Evolutionary conservation across 1,140 invertebrate genomes (phyloP).

Genomic region (Periplaneta americana): DNA sequence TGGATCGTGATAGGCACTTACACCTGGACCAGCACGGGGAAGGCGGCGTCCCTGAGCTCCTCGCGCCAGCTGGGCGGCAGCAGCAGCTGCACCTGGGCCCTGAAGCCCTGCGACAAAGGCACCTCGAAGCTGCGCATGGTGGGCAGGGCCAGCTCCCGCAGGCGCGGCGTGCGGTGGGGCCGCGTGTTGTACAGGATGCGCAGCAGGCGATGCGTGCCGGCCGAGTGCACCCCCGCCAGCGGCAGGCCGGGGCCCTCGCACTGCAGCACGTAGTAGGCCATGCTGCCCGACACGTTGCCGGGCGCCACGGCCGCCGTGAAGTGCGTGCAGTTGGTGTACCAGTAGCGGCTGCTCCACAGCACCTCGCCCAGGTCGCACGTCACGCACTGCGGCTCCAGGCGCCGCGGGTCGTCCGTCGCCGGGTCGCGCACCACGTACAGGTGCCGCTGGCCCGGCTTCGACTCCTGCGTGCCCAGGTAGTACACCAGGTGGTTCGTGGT

Average conservation of each 20-base stretch:
- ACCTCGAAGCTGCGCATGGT: slow-evolving; percentile 70
- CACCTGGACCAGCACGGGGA: slow-evolving; percentile 79
- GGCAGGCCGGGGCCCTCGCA: slow-evolving; percentile 75
- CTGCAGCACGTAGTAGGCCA: slow-evolving; percentile 60
- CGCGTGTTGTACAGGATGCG: slow-evolving; percentile 68
- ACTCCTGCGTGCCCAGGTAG: slow-evolving; percentile 73
- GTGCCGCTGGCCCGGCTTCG: slow-evolving; percentile 77
- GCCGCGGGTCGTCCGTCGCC: slow-evolving; percentile 60
- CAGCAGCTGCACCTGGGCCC: slow-evolving; percentile 69
- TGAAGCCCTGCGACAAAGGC: slow-evolving; percentile 66
- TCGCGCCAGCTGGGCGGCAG: slow-evolving; percentile 77
- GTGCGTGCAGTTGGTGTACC: slow-evolving; percentile 72
- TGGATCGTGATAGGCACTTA: slow-evolving; percentile 36
- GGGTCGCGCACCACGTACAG: slow-evolving; percentile 69
- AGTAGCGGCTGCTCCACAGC: slow-evolving; percentile 59
- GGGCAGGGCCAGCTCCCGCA: slow-evolving; percentile 67
- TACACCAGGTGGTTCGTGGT: slow-evolving; percentile 73
- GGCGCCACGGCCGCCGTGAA: slow-evolving; percentile 55
- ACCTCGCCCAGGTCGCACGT: slow-evolving; percentile 66
- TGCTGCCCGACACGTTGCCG: slow-evolving; percentile 39
- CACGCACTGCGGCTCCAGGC: slow-evolving; percentile 68
- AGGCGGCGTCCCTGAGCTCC: slow-evolving; percentile 75
- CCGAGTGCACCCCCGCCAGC: slow-evolving; percentile 67
- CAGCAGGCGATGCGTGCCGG: slow-evolving; percentile 30
- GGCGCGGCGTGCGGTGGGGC: slow-evolving; percentile 49